Evolutionary conservation across 2,888 invertebrate species (phyloP), one percentile per base, ranked within the genome.

Genomic region (Linnaemya tessellans): DNA sequence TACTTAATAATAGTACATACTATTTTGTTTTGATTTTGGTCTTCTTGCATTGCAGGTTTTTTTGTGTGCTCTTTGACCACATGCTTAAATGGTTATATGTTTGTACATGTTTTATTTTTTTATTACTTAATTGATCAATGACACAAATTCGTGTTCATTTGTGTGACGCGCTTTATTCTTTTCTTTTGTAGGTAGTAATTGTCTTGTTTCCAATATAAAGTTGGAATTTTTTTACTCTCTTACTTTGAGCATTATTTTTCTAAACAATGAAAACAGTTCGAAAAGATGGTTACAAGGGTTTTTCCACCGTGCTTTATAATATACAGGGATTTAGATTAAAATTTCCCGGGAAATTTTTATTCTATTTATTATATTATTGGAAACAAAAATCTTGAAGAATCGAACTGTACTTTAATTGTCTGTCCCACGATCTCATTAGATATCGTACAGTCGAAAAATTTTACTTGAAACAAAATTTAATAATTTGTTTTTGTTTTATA

Each of bases 1-100:
- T 25, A 56, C 2, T 41, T 41, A 41, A 22, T 18, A 71, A 71
- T 49, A 25, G 3, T 67, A 4, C 0, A 7, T 46, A 56, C 38
- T 70, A 75, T 74, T 84, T 81, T 84, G 78, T 84, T 84, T 78
- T 84, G 85, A 62, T 85, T 64, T 70, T 65, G 11, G 54, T 49
- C 51, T 85, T 85, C 79, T 49, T 77, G 13, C 5, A 5, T 8
- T 46, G 60, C 51, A 51, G 51, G 9, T 20, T 51, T 20, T 43
- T 10, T 30, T 70, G 22, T 58, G 7, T 67, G 54, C 30, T 15
- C 22, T 9, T 9, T 41, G 20, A 70, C 38, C 20, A n/a, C n/a
- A 51, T 22, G 18, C 15, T 51, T 49, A 15, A 41, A 68, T 13
- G 11, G 2, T 18, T 25, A 18, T 11, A 41, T 41, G 10, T 11